Conservation (phyloP, 1,140 invertebrate genomes). For the Saccostrea glomerata region DNA sequence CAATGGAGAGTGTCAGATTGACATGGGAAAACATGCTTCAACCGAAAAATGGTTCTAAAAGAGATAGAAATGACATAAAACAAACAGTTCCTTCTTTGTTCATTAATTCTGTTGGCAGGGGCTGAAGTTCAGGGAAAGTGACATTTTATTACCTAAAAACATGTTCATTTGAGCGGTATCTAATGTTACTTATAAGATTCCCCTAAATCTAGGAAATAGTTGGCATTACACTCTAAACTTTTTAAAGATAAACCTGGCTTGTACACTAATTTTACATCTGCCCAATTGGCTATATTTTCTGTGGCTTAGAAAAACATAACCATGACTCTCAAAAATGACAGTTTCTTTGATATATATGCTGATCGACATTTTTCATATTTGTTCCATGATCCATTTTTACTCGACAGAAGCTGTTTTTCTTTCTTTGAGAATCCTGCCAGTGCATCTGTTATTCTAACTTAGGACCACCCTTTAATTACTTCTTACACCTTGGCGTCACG, state of each 20-base stretch:
- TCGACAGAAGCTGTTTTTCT: slow-evolving; percentile 36
- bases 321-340: slow-evolving; percentile 15
- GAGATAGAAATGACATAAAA: background rate
- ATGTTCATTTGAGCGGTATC: background rate
- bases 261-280: slow-evolving; percentile 20
- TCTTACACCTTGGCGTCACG: background rate
- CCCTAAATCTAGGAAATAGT: background rate
- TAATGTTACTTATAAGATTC: slow-evolving; percentile 7
- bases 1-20: slow-evolving; percentile 16
- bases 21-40: slow-evolving; percentile 10
- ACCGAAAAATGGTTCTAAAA: background rate
- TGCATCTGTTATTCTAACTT: slow-evolving; percentile 34
- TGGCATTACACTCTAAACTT: slow-evolving; percentile 20
- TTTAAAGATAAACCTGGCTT: background rate
- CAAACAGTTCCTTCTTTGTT: slow-evolving; percentile 16
- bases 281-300: slow-evolving; percentile 20
- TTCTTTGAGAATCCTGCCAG: slow-evolving; percentile 35
- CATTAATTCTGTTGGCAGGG: slow-evolving; percentile 22
- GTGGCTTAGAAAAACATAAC: slow-evolving; percentile 2
- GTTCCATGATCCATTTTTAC: slow-evolving; percentile 10
- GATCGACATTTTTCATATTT: slow-evolving; percentile 32
- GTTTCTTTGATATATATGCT: slow-evolving; percentile 29
- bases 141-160: slow-evolving; percentile 30
- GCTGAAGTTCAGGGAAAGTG: slow-evolving; percentile 17
- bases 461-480: slow-evolving; percentile 26